These are phyloP conservation scores for Cerastis rubricosa DNA, from an alignment of 2,888 invertebrate genomes.

Conservation along the genomic window DNA sequence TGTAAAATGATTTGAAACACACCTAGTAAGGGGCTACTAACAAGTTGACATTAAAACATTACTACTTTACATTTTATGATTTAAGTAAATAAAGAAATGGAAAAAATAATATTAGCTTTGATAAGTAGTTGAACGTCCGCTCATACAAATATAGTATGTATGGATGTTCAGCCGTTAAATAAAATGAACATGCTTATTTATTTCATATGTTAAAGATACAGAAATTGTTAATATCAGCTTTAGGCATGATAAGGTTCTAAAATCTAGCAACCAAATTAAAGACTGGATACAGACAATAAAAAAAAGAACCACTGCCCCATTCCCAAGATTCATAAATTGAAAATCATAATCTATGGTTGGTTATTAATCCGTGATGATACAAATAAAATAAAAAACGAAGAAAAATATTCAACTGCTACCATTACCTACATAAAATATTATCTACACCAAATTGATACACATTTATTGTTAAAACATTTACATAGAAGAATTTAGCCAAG, in stretches of 20 bases:
- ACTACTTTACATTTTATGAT: not conserved
- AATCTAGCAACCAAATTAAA: conserved; percentile 1
- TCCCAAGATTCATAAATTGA: not conserved
- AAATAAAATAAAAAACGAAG: not conserved
- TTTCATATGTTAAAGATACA: not conserved
- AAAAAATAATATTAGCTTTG: not conserved
- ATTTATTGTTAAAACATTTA: conserved; percentile 46
- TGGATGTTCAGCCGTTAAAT: no score
- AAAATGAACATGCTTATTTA: not conserved
- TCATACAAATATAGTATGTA: no score
- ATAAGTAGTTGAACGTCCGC: no score
- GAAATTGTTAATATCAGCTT: conserved; percentile 1
- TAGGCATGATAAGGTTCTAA: conserved; percentile 6
- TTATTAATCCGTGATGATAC: not conserved
- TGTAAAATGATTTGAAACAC: not conserved
- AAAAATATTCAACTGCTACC: conserved; percentile 9
- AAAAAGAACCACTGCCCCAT: conserved; percentile 1
- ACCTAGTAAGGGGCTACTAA: not conserved
- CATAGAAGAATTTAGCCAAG: conserved; percentile 50
- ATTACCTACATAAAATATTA: conserved; percentile 20
- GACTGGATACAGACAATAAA: not conserved
- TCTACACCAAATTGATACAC: conserved; percentile 31
- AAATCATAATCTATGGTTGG: conserved; percentile 8
- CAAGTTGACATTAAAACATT: not conserved
- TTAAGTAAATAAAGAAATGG: not conserved